phyloP scores from a whole-genome alignment of 64 coral and sea anemone genomes.

The Astreopora myriophthalma region DNA sequence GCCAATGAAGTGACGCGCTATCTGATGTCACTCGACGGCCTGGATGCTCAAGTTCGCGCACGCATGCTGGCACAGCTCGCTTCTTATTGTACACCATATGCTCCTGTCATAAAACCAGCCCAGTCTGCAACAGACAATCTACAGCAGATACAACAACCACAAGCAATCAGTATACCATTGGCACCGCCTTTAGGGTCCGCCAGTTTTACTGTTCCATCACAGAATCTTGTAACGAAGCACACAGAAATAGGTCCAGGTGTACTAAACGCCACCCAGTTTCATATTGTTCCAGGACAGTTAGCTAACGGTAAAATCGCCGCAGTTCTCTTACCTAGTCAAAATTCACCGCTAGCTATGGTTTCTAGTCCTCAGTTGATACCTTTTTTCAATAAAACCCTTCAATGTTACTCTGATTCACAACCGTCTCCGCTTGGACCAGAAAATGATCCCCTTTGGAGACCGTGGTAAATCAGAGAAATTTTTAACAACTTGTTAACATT shows the following conservation, averaged over 20 bases:
- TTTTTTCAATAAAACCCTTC: conserved; percentile 71
- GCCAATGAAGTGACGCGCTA: conserved; percentile 81
- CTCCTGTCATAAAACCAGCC: conserved; percentile 34
- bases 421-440: conserved; percentile 25
- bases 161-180: conserved; percentile 10
- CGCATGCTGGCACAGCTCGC: conserved; percentile 84
- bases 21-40: conserved; percentile 62
- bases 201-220: conserved; percentile 12
- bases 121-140: conserved; percentile 1
- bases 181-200: neutral
- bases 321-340: conserved; percentile 71
- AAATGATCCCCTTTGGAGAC: conserved; percentile 69
- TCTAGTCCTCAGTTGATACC: conserved; percentile 72
- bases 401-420: conserved; percentile 40
- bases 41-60: conserved; percentile 74
- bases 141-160: conserved; percentile 27
- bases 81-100: conserved; percentile 55
- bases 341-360: conserved; percentile 40
- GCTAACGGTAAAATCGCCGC: conserved; percentile 86
- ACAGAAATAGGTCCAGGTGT: neutral
- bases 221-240: neutral
- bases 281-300: conserved; percentile 77
- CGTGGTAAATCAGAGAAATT: conserved; percentile 48
- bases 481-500: neutral
- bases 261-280: conserved; percentile 63